Conservation (phyloP, 2,797 vertebrate species). For the Alauda arvensis region DNA sequence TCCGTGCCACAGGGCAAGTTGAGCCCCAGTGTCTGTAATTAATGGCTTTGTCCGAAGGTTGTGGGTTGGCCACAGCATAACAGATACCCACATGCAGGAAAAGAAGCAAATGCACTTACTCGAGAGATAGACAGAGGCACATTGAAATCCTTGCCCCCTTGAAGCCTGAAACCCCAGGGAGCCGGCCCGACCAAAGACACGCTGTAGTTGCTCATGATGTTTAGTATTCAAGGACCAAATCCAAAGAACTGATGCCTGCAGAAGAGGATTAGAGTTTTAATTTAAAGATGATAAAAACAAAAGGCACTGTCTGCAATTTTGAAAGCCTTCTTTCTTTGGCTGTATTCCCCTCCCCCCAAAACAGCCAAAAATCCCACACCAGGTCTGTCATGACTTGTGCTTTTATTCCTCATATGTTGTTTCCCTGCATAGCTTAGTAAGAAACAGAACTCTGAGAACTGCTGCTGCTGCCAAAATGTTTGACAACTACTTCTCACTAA, state of each 20-base stretch:
- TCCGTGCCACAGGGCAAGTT: not conserved
- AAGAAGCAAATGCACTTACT: slow-evolving; percentile 75
- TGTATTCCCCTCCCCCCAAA: not conserved
- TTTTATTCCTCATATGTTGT: not conserved
- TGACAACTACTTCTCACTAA: not conserved
- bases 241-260: slow-evolving; percentile 51
- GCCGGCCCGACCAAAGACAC: slow-evolving; percentile 88
- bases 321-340: not conserved
- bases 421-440: not conserved
- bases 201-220: slow-evolving; percentile 90
- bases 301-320: not conserved
- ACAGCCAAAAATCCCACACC: not conserved
- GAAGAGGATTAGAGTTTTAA: slow-evolving; percentile 45
- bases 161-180: slow-evolving; percentile 97
- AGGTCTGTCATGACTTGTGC: not conserved
- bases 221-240: slow-evolving; percentile 51
- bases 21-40: not conserved
- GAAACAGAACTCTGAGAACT: not conserved
- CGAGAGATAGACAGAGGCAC: slow-evolving; percentile 94
- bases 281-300: not conserved
- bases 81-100: slow-evolving; percentile 3
- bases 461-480: not conserved
- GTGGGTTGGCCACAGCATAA: not conserved
- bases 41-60: not conserved
- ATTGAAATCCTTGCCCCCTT: slow-evolving; percentile 98